Percentiles rank a stretch among this genome's conserved stretches.
Conservation (phyloP, 2,888 invertebrate genomes). For the Zygothrica quintamaculata region DNA sequence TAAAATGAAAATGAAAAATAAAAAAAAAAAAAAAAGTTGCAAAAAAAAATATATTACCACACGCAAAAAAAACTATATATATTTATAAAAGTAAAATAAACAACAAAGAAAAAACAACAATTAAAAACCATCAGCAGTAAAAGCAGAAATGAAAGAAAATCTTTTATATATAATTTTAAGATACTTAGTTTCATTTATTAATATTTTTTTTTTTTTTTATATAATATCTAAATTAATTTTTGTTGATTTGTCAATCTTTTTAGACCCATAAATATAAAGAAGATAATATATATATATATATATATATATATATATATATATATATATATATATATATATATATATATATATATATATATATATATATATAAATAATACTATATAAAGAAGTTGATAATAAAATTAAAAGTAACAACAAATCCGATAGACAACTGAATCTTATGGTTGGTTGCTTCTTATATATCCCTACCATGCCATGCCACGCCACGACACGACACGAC, state of each 20-base stretch:
- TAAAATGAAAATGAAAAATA: too few species aligned
- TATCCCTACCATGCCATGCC: too few species aligned
- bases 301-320: conserved; percentile 11
- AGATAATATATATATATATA: conserved; percentile 33
- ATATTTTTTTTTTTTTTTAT: too few species aligned
- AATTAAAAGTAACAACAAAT: too few species aligned
- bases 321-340: background rate
- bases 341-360: conserved; percentile 13
- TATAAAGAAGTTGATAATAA: conserved; percentile 23
- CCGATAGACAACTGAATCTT: too few species aligned
- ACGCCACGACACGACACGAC: too few species aligned
- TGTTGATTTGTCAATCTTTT: conserved; percentile 51
- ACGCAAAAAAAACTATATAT: too few species aligned
- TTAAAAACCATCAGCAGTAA: background rate
- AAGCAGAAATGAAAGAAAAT: background rate
- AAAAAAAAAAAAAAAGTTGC: too few species aligned
- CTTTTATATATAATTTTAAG: background rate
- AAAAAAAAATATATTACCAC: too few species aligned
- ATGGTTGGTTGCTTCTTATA: too few species aligned
- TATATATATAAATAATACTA: conserved; percentile 39
- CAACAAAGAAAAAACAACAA: background rate
- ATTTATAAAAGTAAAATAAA: too few species aligned
- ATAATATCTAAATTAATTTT: conserved; percentile 33
- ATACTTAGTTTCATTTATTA: conserved; percentile 12
- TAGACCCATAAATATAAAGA: conserved; percentile 5